A percentile compares a stretch with the other conserved stretches of the same genome.
Evolutionary conservation across 2,888 invertebrate species (phyloP).

Genomic region (Limnephilus marmoratus): DNA sequence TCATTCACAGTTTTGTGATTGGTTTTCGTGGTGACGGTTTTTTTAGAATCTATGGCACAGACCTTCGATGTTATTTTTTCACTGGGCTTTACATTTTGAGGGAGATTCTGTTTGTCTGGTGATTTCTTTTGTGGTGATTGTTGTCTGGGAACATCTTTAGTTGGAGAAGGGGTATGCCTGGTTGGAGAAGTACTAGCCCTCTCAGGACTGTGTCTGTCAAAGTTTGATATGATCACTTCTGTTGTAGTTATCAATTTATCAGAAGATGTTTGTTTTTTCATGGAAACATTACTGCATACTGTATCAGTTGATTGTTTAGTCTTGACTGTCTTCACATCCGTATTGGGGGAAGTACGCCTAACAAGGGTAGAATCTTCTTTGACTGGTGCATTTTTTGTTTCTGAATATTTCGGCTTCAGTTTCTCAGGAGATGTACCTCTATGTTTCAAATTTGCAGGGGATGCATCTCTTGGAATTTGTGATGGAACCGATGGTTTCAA

Average conservation of each 20-base stretch:
- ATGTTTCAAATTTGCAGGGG: not conserved
- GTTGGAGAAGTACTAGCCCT: slow-evolving; percentile 26
- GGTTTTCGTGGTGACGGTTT: not conserved
- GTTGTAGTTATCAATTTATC: not conserved
- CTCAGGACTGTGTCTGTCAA: slow-evolving; percentile 41
- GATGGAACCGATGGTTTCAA: slow-evolving; percentile 10
- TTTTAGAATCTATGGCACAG: slow-evolving; percentile 4
- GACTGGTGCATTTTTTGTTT: slow-evolving; percentile 69
- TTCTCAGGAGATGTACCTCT: slow-evolving; percentile 25
- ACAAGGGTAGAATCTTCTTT: slow-evolving; percentile 55
- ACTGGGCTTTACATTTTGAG: slow-evolving; percentile 47
- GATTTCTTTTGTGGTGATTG: slow-evolving; percentile 54
- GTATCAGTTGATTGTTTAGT: slow-evolving; percentile 33
- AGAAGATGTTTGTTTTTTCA: slow-evolving; percentile 37
- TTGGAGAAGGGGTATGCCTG: slow-evolving; percentile 19
- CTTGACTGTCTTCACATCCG: slow-evolving; percentile 45
- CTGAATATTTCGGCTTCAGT: slow-evolving; percentile 50
- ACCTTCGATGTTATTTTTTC: slow-evolving; percentile 57
- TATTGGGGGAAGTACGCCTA: slow-evolving; percentile 56
- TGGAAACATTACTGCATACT: not conserved
- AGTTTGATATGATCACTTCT: not conserved
- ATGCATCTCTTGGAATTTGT: slow-evolving; percentile 7
- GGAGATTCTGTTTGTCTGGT: slow-evolving; percentile 55
- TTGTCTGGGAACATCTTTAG: slow-evolving; percentile 49
- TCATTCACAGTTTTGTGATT: slow-evolving; percentile 41